Evolutionary conservation across 2,797 vertebrate species (phyloP), one percentile per base, ranked within the genome.

Genomic region (Rhynchotus rufescens): DNA sequence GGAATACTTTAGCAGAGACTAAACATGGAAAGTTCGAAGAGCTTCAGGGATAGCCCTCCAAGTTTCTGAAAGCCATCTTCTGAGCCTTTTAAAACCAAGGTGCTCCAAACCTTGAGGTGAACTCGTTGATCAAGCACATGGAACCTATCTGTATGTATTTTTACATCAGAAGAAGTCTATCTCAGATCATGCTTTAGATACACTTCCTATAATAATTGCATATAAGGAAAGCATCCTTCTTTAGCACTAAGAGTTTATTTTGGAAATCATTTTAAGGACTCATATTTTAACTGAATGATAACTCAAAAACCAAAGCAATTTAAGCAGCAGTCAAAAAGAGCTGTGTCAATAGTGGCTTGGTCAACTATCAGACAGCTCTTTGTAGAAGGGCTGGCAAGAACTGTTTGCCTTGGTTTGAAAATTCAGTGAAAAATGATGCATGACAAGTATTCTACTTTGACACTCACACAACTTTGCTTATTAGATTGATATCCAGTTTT

Each of bases 241-340:
- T 65, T 4, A 69, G 57, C 26, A 6, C 47, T 28, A 59, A 45
- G 62, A 15, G 66, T 12, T 84, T 44, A 45, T 30, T 54, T 36
- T 56, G 45, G 36, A 28, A 56, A 59, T 7, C 51, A 34, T 3
- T 10, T 62, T 42, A 56, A 71, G 11, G 80, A 75, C 12, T 71
- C 51, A 30, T 13, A 76, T 69, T 86, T 68, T 32, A 74, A 60
- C 38, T 22, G 69, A 19, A 28, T 8, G 19, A 45, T 32, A 38
- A 61, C 36, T 74, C 61, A 68, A 72, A 88, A 30, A 36, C 51
- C 61, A 60, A 88, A 89, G 57, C 36, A 61, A 69, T 74, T 61
- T 45, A 68, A 3, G 65, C 57, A 57, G n/a, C 34, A 49, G 19
- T 57, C 22, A 69, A 57, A 66, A 66, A 47, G 23, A 15, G 21